A percentile compares a stretch with the other conserved stretches of the same genome.
These are phyloP conservation scores for Muscicapa comitata DNA, from an alignment of 2,797 vertebrate genomes.

Conservation along the genomic window DNA sequence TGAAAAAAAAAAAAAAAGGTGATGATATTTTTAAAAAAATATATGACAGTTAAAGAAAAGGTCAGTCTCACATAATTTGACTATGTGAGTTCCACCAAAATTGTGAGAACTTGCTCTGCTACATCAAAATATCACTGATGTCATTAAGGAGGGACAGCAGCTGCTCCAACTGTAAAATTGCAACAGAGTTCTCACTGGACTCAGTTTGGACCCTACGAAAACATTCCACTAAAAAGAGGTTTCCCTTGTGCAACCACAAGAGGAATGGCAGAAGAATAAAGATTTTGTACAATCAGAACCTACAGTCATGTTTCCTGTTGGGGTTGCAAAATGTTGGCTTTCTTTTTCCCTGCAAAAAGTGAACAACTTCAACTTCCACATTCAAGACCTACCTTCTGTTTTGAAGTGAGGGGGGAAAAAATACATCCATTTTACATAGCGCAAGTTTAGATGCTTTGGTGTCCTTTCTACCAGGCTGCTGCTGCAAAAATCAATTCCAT, in stretches of 20 bases:
- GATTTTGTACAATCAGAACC: background rate
- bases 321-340: background rate
- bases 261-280: background rate
- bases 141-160: background rate
- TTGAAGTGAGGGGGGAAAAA: background rate
- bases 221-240: background rate
- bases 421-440: background rate
- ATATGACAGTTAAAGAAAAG: background rate
- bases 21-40: background rate
- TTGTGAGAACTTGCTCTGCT: background rate
- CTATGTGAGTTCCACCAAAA: background rate
- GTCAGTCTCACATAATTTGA: background rate
- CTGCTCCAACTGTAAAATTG: slow-evolving; percentile 29
- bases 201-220: background rate
- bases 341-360: background rate
- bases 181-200: background rate
- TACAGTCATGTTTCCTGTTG: background rate
- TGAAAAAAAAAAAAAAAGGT: background rate
- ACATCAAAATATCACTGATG: background rate
- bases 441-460: background rate
- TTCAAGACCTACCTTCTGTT: background rate
- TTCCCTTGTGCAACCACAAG: background rate
- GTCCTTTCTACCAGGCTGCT: background rate
- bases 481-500: background rate
- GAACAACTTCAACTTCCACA: background rate